Base-by-base conservation (phyloP, 2,888 invertebrate species). In the Chrysolina americana region DNA sequence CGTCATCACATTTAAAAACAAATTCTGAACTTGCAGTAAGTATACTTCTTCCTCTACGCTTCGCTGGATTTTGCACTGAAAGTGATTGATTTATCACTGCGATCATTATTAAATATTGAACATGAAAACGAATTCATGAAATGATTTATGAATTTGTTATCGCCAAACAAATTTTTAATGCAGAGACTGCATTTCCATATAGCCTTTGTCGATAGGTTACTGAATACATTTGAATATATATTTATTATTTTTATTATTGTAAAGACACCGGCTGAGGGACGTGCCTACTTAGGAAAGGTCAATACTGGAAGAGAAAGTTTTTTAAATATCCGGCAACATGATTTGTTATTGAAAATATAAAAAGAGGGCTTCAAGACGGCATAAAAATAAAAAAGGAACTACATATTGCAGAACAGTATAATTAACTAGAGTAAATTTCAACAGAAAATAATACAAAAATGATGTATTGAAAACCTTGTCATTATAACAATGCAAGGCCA, bases 151-250 rank as follows among this genome's bases (percentile, higher is more conserved):
- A n/a, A 23, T 21, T 23, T 28, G 59, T 59, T 59, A 28, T 28
- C 28, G 59, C 19, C 13, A 15, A 36, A 36, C 13, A 6, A 15
- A 28, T 59, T 59, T 59, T 59, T 59, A 59, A n/a, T 59, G 5
- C 15, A 17, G 15, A 36, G 28, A 36, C 13, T 28, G 6, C 8
- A 59, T 59, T 59, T 28, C 23, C 59, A 59, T 59, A 28, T 59
- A 36, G 36, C 59, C 59, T 59, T 59, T 59, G 36, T 59, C 28
- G 59, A 59, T 15, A 59, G 59, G 36, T 15, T 59, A 59, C n/a
- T 59, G 59, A 28, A 59, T 28, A 59, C n/a, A 59, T 59, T 59
- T 28, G 59, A 59, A 59, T 59, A 59, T 36, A 28, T 36, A 36
- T 59, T 19, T 28, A 59, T 59, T n/a, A 59, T 36, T 36, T 59